A percentile compares a stretch with the other conserved stretches of the same genome.
Conservation (phyloP, 2,113 vertebrate species). For the Siniperca knerii region DNA sequence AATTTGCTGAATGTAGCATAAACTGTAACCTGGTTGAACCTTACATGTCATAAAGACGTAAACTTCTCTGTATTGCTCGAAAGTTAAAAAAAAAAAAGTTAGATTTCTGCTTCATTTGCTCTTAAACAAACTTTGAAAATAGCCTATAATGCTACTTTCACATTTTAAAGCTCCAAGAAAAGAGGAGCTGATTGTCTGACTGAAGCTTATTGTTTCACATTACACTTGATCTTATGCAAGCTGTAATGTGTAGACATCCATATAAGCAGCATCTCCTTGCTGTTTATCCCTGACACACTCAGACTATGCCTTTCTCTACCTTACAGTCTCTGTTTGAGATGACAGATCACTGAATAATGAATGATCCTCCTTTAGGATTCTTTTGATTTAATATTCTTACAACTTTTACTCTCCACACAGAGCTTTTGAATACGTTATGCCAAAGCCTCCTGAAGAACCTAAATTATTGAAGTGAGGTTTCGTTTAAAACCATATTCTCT, state of each 20-base stretch:
- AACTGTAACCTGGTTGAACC: neutral
- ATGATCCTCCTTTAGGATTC: constrained; percentile 27
- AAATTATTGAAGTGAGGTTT: constrained; percentile 63
- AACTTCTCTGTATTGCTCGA: neutral
- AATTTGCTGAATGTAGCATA: neutral
- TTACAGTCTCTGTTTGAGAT: constrained; percentile 19
- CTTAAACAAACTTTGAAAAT: constrained; percentile 13
- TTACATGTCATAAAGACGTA: neutral
- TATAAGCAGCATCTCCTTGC: neutral
- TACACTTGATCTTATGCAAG: neutral
- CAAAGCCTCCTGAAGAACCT: constrained; percentile 3
- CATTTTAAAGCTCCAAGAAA: constrained; percentile 12
- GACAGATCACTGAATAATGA: constrained; percentile 61
- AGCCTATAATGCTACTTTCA: neutral
- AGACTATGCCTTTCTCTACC: neutral
- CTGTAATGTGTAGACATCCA: neutral
- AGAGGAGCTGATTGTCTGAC: neutral
- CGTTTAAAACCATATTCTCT: constrained; percentile 8
- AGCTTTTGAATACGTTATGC: constrained; percentile 31
- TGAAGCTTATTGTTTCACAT: neutral
- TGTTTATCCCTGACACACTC: constrained; percentile 5
- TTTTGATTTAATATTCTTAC: constrained; percentile 45
- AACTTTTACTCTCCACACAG: neutral
- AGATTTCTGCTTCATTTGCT: neutral
- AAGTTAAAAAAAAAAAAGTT: neutral